Conservation (phyloP, 2,888 invertebrate genomes). For the Lycocerus yunnanus region DNA sequence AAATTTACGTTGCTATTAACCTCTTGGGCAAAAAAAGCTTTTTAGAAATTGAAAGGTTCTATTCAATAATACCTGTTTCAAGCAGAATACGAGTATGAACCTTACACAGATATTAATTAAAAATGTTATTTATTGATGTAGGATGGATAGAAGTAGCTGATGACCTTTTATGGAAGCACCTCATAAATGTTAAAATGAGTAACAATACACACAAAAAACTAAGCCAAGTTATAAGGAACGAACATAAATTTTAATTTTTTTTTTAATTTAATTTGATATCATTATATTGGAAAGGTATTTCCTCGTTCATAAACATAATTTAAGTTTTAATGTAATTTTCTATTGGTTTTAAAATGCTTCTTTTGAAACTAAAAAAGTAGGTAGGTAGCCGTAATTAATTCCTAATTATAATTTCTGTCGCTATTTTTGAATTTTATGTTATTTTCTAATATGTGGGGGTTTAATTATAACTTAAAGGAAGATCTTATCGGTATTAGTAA, state of each 20-base stretch:
- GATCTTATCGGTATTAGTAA: not conserved
- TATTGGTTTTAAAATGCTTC: too few relatives aligned
- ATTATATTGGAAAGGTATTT: not conserved
- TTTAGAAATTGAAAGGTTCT: not conserved
- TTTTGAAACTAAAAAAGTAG: not conserved
- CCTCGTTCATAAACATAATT: not conserved
- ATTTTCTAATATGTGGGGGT: not conserved
- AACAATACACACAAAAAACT: not conserved
- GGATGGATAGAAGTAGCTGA: not conserved
- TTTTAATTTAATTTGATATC: not conserved
- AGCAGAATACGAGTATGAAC: not conserved
- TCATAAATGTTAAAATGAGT: not conserved
- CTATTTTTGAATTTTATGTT: not conserved
- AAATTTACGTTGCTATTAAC: not conserved
- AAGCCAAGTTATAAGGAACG: not conserved
- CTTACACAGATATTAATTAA: not conserved
- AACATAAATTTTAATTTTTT: not conserved
- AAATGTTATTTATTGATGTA: not conserved
- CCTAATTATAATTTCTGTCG: not conserved
- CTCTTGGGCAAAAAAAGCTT: not conserved
- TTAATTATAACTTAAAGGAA: not conserved
- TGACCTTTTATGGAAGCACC: not conserved
- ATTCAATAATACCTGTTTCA: not conserved
- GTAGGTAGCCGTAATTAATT: not conserved
- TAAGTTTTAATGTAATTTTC: not conserved